phyloP scores from a whole-genome alignment of 2,797 vertebrate genomes.

The Periophthalmus magnuspinnatus region DNA sequence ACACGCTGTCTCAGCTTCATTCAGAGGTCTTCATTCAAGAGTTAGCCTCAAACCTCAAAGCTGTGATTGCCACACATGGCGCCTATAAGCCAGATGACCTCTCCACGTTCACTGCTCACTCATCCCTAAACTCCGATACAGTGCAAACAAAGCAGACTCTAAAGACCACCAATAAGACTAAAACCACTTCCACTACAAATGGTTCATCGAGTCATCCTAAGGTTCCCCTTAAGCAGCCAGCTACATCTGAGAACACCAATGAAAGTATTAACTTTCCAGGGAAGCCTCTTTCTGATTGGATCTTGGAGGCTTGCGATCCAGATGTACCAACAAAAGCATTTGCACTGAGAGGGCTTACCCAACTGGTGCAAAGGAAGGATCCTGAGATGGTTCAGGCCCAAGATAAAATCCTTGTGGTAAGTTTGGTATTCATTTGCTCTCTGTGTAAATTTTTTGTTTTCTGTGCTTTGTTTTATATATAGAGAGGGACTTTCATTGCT shows the following conservation, averaged over 20 bases:
- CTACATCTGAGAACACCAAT: constrained; percentile 4
- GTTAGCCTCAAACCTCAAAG: constrained; percentile 83
- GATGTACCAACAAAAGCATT: constrained; percentile 83
- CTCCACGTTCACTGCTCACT: constrained; percentile 17
- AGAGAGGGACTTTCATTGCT: neutral
- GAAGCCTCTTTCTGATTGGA: constrained; percentile 64
- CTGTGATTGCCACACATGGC: constrained; percentile 86
- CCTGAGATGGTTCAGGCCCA: constrained; percentile 66
- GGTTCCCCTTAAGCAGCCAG: neutral
- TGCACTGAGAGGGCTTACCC: constrained; percentile 80
- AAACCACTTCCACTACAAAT: neutral
- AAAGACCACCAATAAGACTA: neutral
- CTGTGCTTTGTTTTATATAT: neutral
- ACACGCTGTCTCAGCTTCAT: constrained; percentile 79
- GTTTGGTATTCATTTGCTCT: constrained; percentile 21
- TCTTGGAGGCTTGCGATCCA: constrained; percentile 84
- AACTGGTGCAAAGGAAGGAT: constrained; percentile 68
- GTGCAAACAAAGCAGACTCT: neutral
- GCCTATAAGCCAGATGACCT: constrained; percentile 72
- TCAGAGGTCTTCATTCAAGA: constrained; percentile 84
- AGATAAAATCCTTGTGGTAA: constrained; percentile 85
- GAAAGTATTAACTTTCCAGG: neutral
- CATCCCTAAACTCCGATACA: neutral
- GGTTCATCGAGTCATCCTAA: neutral
- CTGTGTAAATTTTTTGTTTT: no score